Evolutionary conservation across 2,888 invertebrate genomes (phyloP), one percentile per base, ranked within the genome.

Genomic region (Agonopterix alstromeriana): DNA sequence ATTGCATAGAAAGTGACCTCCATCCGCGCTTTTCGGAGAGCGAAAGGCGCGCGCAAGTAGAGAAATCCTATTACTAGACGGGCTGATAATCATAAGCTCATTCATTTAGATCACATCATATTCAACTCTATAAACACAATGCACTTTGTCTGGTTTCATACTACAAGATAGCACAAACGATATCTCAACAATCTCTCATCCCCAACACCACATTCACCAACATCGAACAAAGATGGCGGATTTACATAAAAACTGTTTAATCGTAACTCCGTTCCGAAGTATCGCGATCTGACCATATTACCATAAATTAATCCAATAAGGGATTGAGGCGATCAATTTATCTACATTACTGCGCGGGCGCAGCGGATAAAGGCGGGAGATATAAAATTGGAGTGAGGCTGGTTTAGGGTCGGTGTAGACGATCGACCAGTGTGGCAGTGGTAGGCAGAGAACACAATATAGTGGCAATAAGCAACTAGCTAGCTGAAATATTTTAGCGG

Each of bases 231-330:
- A 82, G 77, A 82, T 80, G 78, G 82, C 75, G 77, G 76, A 75
- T 74, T 77, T 71, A 81, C 83, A 84, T 85, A 83, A 85, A 85
- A 82, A 84, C 76, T 73, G 76, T 82, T 82, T 79, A 83, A 81
- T 82, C 82, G 83, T 82, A 82, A 83, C 77, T 80, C 76, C 66
- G 69, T 63, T 53, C 7, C 27, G 27, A 65, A 54, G 67, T 79
- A 82, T 82, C 80, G 79, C 78, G 73, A 75, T 81, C 78, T 66
- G 70, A 73, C 70, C 77, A 71, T 78, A 84, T 77, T 79, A 79
- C 73, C 82, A 75, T 82, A 81, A 79, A 82, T 80, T 80, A 76
- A 77, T 77, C 77, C 75, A 77, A 74, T 77, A 77, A 75, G 73
- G 74, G 73, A 74, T 73, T 70, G 73, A 69, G 68, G 68, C 78